Evolutionary conservation across 2,113 vertebrate genomes (phyloP).

Genomic region (Polypterus senegalus): DNA sequence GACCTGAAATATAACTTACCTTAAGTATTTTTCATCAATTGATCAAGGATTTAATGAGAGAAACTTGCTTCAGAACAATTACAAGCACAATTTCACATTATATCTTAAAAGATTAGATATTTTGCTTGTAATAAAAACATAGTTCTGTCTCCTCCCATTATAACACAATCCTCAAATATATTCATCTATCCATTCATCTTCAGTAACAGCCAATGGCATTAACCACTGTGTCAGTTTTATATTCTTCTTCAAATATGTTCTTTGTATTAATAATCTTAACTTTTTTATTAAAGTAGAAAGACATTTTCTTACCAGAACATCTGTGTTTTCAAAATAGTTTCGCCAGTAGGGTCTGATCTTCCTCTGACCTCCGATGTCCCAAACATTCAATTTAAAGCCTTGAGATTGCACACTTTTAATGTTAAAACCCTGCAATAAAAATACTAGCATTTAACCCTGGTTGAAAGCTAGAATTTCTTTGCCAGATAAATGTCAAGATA

Average conservation of each 20-base stretch:
- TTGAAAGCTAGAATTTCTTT: no score
- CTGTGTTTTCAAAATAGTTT: conserved; percentile 92
- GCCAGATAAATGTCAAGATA: no score
- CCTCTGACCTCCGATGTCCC: conserved; percentile 89
- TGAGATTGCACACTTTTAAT: conserved; percentile 86
- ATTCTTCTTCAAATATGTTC: neutral
- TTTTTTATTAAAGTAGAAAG: neutral
- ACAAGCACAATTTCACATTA: no score
- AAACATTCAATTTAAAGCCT: conserved; percentile 88
- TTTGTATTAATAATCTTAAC: neutral
- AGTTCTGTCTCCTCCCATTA: neutral
- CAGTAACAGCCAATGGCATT: neutral
- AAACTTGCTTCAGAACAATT: no score
- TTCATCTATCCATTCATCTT: neutral
- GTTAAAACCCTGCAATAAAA: conserved; percentile 68
- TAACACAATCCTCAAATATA: neutral
- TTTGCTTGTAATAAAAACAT: neutral
- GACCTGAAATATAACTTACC: no score
- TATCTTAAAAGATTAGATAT: no score
- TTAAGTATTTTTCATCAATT: no score
- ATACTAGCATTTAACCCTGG: no score
- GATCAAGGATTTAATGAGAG: no score
- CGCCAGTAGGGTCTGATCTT: conserved; percentile 92
- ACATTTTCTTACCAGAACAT: conserved; percentile 68
- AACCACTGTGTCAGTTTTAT: neutral